Evolutionary conservation across 2,888 invertebrate species (phyloP).

Genomic region (Trissonchulus latispiculum): DNA sequence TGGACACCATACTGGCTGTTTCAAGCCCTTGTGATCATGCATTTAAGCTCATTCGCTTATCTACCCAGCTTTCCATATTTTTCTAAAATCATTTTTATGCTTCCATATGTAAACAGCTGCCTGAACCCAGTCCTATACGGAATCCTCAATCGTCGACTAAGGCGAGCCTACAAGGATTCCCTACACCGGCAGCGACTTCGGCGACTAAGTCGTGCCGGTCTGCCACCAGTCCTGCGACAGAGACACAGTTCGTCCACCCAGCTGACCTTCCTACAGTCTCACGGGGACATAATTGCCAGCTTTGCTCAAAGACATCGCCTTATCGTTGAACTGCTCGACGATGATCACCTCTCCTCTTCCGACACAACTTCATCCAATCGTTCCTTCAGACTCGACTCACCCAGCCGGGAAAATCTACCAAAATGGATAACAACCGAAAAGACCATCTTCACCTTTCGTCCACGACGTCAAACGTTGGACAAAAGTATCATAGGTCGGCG

Average conservation of each 20-base stretch:
- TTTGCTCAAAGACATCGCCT: background rate
- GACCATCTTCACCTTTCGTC: too few species aligned
- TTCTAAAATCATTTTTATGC: constrained; percentile 46
- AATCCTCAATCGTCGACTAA: constrained; percentile 33
- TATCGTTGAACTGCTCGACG: background rate
- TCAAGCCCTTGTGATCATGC: background rate
- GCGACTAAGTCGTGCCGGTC: background rate
- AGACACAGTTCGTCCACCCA: background rate
- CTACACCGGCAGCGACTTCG: background rate
- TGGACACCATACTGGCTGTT: constrained; percentile 25
- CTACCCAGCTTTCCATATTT: constrained; percentile 34
- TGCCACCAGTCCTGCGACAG: background rate
- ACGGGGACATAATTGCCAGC: background rate
- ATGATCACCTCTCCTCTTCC: background rate
- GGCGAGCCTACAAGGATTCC: constrained; percentile 39
- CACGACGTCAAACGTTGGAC: too few species aligned
- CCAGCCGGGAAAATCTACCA: too few species aligned
- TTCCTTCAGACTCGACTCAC: background rate
- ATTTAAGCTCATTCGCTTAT: too few species aligned
- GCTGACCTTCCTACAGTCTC: background rate
- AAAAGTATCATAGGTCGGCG: too few species aligned
- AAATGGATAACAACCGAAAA: too few species aligned
- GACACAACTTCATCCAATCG: background rate
- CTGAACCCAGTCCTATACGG: constrained; percentile 24
- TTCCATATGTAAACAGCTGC: constrained; percentile 34